Percentiles rank a stretch among this genome's conserved stretches.
These are phyloP conservation scores for Mactra quadrangularis DNA, from an alignment of 1,140 invertebrate species.

Conservation along the genomic window DNA sequence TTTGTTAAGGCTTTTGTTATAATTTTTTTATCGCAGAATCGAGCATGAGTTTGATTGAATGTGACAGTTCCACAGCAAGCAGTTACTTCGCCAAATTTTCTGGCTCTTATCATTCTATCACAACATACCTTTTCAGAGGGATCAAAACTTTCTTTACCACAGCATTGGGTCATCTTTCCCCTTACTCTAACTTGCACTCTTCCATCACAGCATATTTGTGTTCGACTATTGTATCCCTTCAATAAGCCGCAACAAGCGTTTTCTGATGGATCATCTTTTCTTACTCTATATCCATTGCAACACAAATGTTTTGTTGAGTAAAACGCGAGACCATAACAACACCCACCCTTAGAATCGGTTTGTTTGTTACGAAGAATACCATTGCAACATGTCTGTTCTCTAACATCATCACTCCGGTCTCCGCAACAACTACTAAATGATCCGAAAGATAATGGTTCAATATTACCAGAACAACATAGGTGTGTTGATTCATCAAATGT, in stretches of 20 bases:
- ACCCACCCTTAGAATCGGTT: neutral
- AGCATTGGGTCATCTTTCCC: slow-evolving; percentile 10
- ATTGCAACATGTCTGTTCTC: neutral
- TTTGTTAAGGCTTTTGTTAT: neutral
- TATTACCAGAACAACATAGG: too few relatives aligned
- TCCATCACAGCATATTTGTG: slow-evolving; percentile 35
- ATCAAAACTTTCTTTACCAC: slow-evolving; percentile 18
- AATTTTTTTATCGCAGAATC: slow-evolving; percentile 12
- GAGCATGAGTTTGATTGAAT: neutral
- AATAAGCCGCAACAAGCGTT: slow-evolving; percentile 5
- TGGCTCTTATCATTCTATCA: neutral
- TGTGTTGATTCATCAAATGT: neutral
- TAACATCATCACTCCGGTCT: neutral
- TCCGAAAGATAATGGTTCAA: too few relatives aligned
- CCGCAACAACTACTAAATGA: too few relatives aligned
- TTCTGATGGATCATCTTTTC: neutral
- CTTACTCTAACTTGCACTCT: neutral
- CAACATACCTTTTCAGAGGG: slow-evolving; percentile 11
- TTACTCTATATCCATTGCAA: slow-evolving; percentile 8
- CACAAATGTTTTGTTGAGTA: slow-evolving; percentile 5
- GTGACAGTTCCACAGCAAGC: slow-evolving; percentile 18
- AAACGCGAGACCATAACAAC: slow-evolving; percentile 4
- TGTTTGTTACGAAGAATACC: neutral
- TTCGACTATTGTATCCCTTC: neutral
- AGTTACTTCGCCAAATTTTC: neutral